Base-by-base conservation (phyloP, 1,140 invertebrate genomes). In the Drosophila saltans region DNA sequence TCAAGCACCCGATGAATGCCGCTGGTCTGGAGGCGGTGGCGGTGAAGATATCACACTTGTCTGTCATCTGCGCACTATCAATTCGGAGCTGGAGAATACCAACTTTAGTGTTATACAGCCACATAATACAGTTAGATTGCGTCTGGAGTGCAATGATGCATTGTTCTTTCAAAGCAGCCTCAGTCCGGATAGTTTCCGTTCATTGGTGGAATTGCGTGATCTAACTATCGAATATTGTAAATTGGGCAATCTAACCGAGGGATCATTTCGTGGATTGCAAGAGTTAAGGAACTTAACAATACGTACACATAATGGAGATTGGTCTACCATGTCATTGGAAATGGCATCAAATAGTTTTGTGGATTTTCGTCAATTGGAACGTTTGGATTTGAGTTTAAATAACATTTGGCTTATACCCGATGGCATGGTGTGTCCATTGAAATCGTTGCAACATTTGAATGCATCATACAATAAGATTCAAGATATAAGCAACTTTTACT, bases 221-320 rank as follows among this genome's bases (percentile, higher is more conserved):
- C 94, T 98, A 4, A 95, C 96, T 9, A 97, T 98, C 65, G 97
- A 98, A 91, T 97, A 96, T 78, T 98, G 97, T 93, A 97, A 97
- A 93, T 96, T 98, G 68, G 95, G 96, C 39, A 97, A 97, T 89
- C 93, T 98, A 24, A 97, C 97, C 2, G 95, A 96, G 60, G 96
- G 96, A 11, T 96, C 97, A 1, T 97, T 98, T 80, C 94, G 95
- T 10, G 96, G 96, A 2, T 93, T 98, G 10, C 95, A 95, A 48
- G 96, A 97, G 91, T 93, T 98, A 55, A 93, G 96, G 66, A 97
- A 97, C 92, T 94, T 98, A 39, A 97, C 97, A 2, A 94, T 98
- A 57, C 94, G 96, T 75, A 98, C 97, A 9, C 96, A 97, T 92
- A 98, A 98, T 91, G 96, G 95, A 41, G 96, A 97, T 89, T 98